Percentiles rank a stretch among this genome's conserved stretches.
phyloP scores from a whole-genome alignment of 1,140 invertebrate genomes.

The Drosophila chauvacae region DNA sequence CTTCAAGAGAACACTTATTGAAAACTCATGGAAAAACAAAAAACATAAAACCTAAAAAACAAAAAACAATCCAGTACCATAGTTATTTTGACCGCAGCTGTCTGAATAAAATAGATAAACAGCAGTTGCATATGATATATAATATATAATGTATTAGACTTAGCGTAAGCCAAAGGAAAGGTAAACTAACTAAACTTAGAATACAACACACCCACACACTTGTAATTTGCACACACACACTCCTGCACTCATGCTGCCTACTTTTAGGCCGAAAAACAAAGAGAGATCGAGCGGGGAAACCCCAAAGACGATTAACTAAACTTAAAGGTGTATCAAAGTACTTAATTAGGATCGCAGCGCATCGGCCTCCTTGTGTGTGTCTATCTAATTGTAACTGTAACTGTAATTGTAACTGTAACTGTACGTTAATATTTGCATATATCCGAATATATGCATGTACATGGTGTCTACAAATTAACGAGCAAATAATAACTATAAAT shows the following conservation, averaged over 20 bases:
- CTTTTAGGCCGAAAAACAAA: conserved; percentile 48
- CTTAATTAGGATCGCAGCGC: conserved; percentile 27
- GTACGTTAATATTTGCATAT: conserved; percentile 46
- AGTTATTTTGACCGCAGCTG: conserved; percentile 26
- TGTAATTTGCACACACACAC: conserved; percentile 33
- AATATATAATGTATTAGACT: conserved; percentile 30
- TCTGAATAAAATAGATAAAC: background rate
- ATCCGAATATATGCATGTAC: conserved; percentile 53
- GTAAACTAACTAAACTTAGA: conserved; percentile 26
- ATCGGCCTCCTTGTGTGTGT: conserved; percentile 56
- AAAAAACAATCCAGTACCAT: background rate
- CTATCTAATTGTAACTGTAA: conserved; percentile 65
- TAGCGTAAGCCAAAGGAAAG: conserved; percentile 33
- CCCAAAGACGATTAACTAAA: conserved; percentile 5
- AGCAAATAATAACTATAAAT: conserved; percentile 45
- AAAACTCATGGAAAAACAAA: background rate
- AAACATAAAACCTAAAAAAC: background rate
- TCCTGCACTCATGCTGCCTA: conserved; percentile 42
- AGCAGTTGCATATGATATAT: conserved; percentile 8
- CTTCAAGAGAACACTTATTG: conserved; percentile 5
- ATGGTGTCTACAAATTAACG: conserved; percentile 74
- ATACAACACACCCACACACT: conserved; percentile 13
- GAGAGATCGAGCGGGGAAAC: conserved; percentile 2
- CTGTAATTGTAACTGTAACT: conserved; percentile 48
- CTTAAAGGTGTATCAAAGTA: conserved; percentile 20